Evolutionary conservation across 2,797 vertebrate genomes (phyloP).

Genomic region (Hydrolagus colliei): DNA sequence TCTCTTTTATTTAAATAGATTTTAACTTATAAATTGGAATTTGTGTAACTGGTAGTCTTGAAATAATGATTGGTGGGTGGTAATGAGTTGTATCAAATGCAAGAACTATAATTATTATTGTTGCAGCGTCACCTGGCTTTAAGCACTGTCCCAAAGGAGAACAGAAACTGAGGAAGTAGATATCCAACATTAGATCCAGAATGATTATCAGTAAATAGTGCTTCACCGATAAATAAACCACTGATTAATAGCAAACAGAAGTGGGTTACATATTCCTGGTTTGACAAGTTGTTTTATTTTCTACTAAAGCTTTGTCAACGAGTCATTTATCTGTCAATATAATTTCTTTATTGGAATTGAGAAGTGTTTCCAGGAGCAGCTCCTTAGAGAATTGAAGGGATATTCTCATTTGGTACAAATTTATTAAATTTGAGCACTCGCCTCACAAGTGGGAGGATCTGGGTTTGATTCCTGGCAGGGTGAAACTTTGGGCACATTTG

Average conservation of each 20-base stretch:
- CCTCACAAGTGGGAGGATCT: too few relatives aligned
- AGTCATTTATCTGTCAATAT: background rate
- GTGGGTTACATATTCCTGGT: background rate
- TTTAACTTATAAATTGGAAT: too few relatives aligned
- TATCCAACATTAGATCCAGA: background rate
- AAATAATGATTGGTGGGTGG: too few relatives aligned
- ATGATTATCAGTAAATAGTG: background rate
- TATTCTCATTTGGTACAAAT: too few relatives aligned
- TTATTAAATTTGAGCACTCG: too few relatives aligned
- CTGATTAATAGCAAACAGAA: background rate
- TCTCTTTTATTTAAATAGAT: too few relatives aligned
- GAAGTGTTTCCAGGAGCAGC: background rate
- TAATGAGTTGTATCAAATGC: too few relatives aligned
- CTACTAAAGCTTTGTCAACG: background rate
- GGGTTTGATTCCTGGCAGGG: too few relatives aligned
- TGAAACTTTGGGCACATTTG: too few relatives aligned
- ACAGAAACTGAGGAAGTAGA: background rate
- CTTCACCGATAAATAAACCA: background rate
- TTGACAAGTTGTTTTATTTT: background rate
- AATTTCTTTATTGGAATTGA: background rate
- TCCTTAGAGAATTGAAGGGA: background rate
- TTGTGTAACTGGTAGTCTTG: too few relatives aligned
- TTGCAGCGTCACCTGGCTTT: background rate
- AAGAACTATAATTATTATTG: too few relatives aligned
- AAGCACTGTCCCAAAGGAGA: background rate